Evolutionary conservation across 2,888 invertebrate species (phyloP).

Genomic region (Cephus nigrinus): DNA sequence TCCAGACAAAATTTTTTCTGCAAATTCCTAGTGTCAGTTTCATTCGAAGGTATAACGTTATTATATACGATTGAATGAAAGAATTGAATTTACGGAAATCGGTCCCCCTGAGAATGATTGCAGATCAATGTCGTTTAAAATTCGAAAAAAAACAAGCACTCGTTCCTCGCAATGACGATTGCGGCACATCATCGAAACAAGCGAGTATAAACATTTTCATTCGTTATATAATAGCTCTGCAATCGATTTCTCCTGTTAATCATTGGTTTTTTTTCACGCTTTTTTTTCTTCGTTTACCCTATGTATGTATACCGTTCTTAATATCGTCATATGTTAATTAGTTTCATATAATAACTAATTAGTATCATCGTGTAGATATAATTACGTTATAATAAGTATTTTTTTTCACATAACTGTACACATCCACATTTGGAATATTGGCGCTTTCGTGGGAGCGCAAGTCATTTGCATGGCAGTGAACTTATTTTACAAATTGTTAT

Average conservation of each 20-base stretch:
- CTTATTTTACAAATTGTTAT: conserved; percentile 53
- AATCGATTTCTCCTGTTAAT: conserved; percentile 35
- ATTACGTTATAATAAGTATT: conserved; percentile 47
- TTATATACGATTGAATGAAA: not conserved
- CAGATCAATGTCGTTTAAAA: not conserved
- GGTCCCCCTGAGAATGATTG: not conserved
- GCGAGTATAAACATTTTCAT: conserved; percentile 40
- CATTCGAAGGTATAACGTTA: not conserved
- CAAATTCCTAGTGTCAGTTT: not conserved
- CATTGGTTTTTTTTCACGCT: conserved; percentile 13
- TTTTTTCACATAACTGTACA: conserved; percentile 55
- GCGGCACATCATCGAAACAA: not conserved
- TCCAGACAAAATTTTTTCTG: not conserved
- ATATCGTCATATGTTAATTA: conserved; percentile 54
- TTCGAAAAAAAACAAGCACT: not conserved
- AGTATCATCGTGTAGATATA: conserved; percentile 51
- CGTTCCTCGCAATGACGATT: not conserved
- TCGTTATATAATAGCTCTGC: conserved; percentile 53
- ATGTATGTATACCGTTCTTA: conserved; percentile 54
- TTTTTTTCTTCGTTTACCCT: conserved; percentile 40
- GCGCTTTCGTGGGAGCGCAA: conserved; percentile 48
- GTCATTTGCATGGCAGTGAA: conserved; percentile 61
- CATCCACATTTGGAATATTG: conserved; percentile 54
- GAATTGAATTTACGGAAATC: not conserved
- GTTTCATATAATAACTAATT: conserved; percentile 53